phyloP scores from a whole-genome alignment of 64 coral and sea anemone genomes.

The Hydrozoanthus tunicans region DNA sequence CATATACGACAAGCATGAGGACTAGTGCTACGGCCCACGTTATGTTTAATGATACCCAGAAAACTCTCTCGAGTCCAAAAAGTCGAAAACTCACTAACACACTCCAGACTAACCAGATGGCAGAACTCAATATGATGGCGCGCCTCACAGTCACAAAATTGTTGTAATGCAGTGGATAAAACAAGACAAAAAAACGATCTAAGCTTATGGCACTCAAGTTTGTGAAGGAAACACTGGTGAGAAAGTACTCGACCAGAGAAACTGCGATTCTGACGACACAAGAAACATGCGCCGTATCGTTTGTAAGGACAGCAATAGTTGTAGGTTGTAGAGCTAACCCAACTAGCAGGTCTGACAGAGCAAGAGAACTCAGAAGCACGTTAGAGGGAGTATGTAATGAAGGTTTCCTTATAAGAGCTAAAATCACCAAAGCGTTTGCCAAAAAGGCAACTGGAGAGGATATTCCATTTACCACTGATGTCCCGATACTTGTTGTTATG shows the following conservation, averaged over 20 bases:
- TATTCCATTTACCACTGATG: conserved; percentile 31
- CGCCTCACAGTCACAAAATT: not conserved
- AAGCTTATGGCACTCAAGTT: conserved; percentile 6
- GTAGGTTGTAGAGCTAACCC: conserved; percentile 21
- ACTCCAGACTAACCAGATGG: not conserved
- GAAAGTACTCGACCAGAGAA: conserved; percentile 25
- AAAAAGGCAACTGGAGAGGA: conserved; percentile 17
- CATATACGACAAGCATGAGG: not conserved
- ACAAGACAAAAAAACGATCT: conserved; percentile 2
- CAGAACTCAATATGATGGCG: not conserved
- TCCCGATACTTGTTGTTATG: not conserved
- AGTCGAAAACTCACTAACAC: conserved; percentile 30
- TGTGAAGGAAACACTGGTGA: conserved; percentile 33
- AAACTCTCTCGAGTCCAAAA: conserved; percentile 2
- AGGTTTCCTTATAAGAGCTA: not conserved
- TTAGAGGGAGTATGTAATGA: conserved; percentile 41
- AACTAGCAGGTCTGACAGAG: conserved; percentile 9
- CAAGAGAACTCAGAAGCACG: conserved; percentile 8
- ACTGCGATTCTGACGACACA: conserved; percentile 1
- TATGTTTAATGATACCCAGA: not conserved
- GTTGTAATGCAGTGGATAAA: conserved; percentile 35
- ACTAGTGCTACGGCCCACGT: not conserved
- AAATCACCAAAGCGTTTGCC: conserved; percentile 21
- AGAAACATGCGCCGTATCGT: not conserved
- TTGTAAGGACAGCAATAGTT: not conserved